These are phyloP conservation scores for Pachymerium ferrugineum DNA, from an alignment of 2,888 invertebrate genomes.

Conservation along the genomic window DNA sequence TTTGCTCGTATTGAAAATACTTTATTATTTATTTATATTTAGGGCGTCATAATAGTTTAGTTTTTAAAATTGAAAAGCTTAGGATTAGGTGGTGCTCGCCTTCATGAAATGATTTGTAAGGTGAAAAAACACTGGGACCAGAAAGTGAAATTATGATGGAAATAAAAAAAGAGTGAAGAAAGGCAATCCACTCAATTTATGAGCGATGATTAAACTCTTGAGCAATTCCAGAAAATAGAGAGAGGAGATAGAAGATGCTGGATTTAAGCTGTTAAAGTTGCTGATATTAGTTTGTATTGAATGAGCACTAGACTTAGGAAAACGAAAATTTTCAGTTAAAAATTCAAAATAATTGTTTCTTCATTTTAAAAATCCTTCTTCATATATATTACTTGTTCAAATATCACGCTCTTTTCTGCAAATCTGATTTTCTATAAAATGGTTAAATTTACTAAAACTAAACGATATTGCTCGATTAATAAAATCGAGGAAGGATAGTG, in stretches of 20 bases:
- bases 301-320: slow-evolving; percentile 27
- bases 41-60: not conserved
- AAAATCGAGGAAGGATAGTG: no score
- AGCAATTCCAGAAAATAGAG: slow-evolving; percentile 27
- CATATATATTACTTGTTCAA: no score
- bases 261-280: not conserved
- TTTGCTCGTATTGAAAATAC: not conserved
- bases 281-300: not conserved
- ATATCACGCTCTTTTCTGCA: no score
- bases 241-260: not conserved
- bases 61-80: slow-evolving; percentile 17
- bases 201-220: not conserved
- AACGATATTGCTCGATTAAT: no score
- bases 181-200: not conserved
- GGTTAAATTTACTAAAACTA: no score
- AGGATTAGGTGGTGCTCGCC: not conserved
- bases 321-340: no score
- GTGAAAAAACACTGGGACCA: not conserved
- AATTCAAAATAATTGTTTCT: no score
- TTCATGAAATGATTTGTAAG: not conserved
- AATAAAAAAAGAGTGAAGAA: not conserved
- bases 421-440: no score
- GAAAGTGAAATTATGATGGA: not conserved
- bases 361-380: no score
- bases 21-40: no score